Evolutionary conservation across 2,113 vertebrate genomes (phyloP), one percentile per base, ranked within the genome.

Genomic region (Platycercus adscitus): DNA sequence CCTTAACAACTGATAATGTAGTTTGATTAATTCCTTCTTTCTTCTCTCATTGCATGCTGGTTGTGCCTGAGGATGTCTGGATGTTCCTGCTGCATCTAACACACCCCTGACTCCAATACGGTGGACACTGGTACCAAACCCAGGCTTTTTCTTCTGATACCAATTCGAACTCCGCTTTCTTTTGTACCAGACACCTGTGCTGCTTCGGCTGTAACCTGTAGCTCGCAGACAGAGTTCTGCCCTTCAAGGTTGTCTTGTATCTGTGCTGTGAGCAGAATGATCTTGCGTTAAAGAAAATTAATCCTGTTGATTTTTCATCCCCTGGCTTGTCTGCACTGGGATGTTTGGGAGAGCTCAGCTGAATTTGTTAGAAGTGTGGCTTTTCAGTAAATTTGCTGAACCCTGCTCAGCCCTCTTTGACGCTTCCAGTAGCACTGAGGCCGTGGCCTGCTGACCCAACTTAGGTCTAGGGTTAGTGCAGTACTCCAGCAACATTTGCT

Each of bases 121-220:
- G 26, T 26, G 49, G n/a, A 29, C 26, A 4, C 20, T 35, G 68
- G 6, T 33, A 39, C 65, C 58, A 29, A 26, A 50, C 1, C 35
- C 43, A 8, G 47, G 39, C 43, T 88, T 16, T 23, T 79, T 43
- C 82, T 20, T 31, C 7, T 56, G 80, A 31, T 50, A 39, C 0
- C 18, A 1, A 0, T 20, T 86, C 12, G 44, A 20, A 33, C 35
- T 28, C 37, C 0, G 0, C 14, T 52, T 53, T 37, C 46, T 71
- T 71, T 24, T 35, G 35, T 53, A 33, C 0, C 3, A 43, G 39
- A 52, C 1, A 0, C 0, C 1, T 7, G 60, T 0, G 3, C n/a
- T 37, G 3, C 70, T 60, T 47, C 12, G 50, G 39, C 11, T 0
- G 0, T 20, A 4, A 19, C 5, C 77, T 25, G 19, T n/a, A 26